Evolutionary conservation across 2,888 invertebrate genomes (phyloP).

Genomic region (Catocala nupta): DNA sequence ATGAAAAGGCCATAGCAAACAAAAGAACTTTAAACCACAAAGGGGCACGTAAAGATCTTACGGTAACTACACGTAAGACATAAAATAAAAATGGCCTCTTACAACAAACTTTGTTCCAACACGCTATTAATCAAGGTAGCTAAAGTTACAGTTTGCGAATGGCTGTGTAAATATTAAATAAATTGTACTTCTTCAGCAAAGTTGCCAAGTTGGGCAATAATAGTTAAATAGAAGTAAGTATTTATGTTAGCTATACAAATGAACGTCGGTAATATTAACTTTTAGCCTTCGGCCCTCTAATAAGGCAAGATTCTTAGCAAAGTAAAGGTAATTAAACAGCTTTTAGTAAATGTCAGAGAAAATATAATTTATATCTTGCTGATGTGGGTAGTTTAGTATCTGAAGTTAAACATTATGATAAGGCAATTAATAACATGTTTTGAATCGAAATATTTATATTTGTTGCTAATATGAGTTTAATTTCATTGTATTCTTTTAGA

Average conservation of each 20-base stretch:
- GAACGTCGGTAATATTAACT: neutral
- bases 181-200: conserved; percentile 21
- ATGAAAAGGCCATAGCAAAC: neutral
- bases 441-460: too few relatives aligned
- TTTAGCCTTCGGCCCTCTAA: too few relatives aligned
- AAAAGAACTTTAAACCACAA: conserved; percentile 1
- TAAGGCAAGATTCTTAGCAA: too few relatives aligned
- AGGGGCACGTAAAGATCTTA: conserved; percentile 3
- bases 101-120: conserved; percentile 1
- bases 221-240: conserved; percentile 3
- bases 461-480: too few relatives aligned
- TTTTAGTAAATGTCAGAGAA: too few relatives aligned
- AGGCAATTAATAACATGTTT: too few relatives aligned
- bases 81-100: conserved; percentile 4
- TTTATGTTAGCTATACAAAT: conserved; percentile 1
- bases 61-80: neutral
- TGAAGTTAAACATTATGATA: too few relatives aligned
- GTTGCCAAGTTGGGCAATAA: conserved; percentile 3
- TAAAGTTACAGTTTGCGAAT: conserved; percentile 19
- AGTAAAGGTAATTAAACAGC: too few relatives aligned
- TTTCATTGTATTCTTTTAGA: too few relatives aligned
- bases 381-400: too few relatives aligned
- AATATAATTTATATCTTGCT: too few relatives aligned
- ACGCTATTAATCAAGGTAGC: conserved; percentile 31
- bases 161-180: conserved; percentile 33